Base-by-base conservation (phyloP, 2,888 invertebrate species). In the Zaprionus obscuricornis region DNA sequence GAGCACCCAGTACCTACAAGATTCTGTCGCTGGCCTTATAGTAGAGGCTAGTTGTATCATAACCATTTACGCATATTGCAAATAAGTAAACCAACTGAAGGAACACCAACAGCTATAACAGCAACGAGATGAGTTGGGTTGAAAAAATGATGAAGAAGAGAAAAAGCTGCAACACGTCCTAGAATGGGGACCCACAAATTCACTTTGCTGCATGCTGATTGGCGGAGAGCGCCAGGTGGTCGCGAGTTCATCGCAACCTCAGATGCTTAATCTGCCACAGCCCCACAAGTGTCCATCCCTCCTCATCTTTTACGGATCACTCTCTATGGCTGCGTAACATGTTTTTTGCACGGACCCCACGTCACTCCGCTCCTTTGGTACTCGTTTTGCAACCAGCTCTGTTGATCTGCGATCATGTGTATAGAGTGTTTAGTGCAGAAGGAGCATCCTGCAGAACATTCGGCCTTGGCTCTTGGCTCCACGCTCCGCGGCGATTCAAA, bases 191-290 rank as follows among this genome's bases (percentile, higher is more conserved):
- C 43, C 58, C 71, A 70, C 69, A 88, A 87, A 87, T 87, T 88
- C 82, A 77, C 71, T 85, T 74, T 86, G 83, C 82, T 79, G 62
- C 26, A 43, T 71, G 74, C 81, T 83, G 87, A 89, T 89, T 89
- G 89, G 89, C 66, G 63, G 63, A 81, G 66, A 85, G 72, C 86
- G 82, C 87, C 89, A 89, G 89, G 89, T 89, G 89, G 89, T 85
- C 89, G 85, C 88, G 76, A 86, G 72, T 72, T 77, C 66, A 77
- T 73, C 50, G 74, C 74, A 43, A 43, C 58, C 70, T 39, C 66
- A 52, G 55, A 36, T 62, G 70, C 71, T 82, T 82, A 85, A 85
- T 77, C 77, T 76, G 59, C 49, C 36, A n/a, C 18, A 7, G 10
- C 40, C 31, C 26, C 20, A 7, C 7, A 34, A 14, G 7, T 29